Conservation (phyloP, 2,888 invertebrate genomes). For the Amorpha juglandis region DNA sequence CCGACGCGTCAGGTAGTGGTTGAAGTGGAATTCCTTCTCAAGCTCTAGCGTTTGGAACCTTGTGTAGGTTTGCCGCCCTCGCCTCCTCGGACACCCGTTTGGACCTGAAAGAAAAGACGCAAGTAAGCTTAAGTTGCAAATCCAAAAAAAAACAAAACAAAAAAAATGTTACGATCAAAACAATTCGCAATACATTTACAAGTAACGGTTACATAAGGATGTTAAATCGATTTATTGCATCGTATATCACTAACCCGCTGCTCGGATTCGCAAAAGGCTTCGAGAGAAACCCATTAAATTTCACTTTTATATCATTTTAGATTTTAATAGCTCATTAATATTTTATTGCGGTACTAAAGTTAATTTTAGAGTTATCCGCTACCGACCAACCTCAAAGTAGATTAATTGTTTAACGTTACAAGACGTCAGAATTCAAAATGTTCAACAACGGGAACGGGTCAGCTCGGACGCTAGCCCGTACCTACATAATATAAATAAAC, state of each 20-base stretch:
- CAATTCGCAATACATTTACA: conserved; percentile 41
- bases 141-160: conserved; percentile 26
- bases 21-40: conserved; percentile 99
- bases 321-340: conserved; percentile 82
- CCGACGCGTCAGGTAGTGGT: conserved; percentile 97
- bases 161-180: conserved; percentile 15
- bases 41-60: conserved; percentile 98
- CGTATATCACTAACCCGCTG: conserved; percentile 69
- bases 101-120: conserved; percentile 90
- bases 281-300: conserved; percentile 74
- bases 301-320: conserved; percentile 81
- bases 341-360: conserved; percentile 78
- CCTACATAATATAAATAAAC: conserved; percentile 55
- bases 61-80: conserved; percentile 98
- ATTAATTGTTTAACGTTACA: conserved; percentile 57
- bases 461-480: conserved; percentile 38
- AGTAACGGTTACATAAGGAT: conserved; percentile 56
- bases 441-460: conserved; percentile 35
- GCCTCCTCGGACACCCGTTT: conserved; percentile 96
- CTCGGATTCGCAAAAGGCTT: conserved; percentile 67
- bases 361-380: conserved; percentile 81
- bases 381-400: conserved; percentile 69
- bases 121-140: conserved; percentile 34
- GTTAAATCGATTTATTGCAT: conserved; percentile 71
- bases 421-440: conserved; percentile 38